A percentile compares a stretch with the other conserved stretches of the same genome.
phyloP scores from a whole-genome alignment of 2,113 vertebrate genomes.

The Turdus rufiventris region DNA sequence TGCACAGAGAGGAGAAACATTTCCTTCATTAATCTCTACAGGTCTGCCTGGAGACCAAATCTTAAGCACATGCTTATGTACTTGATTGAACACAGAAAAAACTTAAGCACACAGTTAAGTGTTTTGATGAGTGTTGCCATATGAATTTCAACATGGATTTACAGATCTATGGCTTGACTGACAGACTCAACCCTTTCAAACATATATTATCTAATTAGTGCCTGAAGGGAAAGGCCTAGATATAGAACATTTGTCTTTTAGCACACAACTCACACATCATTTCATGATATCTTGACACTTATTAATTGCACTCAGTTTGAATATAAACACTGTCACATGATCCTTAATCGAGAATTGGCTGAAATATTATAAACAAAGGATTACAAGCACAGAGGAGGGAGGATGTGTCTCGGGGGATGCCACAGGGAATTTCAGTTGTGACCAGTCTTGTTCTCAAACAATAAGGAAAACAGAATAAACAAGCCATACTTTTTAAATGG shows the following conservation, averaged over 20 bases:
- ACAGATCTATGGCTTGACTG: conserved; percentile 39
- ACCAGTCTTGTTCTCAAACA: conserved; percentile 44
- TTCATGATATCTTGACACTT: conserved; percentile 56
- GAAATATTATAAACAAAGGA: conserved; percentile 59
- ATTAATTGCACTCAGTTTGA: conserved; percentile 61
- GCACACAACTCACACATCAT: conserved; percentile 44
- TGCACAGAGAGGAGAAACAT: conserved; percentile 11
- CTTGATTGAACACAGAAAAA: conserved; percentile 53
- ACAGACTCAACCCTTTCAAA: conserved; percentile 55
- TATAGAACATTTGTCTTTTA: conserved; percentile 58
- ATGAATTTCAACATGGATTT: conserved; percentile 62
- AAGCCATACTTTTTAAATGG: neutral
- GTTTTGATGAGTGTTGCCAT: conserved; percentile 58
- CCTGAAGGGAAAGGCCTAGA: conserved; percentile 50
- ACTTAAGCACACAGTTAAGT: conserved; percentile 57
- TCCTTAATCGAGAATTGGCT: conserved; percentile 49
- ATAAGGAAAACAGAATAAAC: neutral
- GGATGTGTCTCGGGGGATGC: neutral
- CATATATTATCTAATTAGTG: conserved; percentile 57
- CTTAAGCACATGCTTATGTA: conserved; percentile 41
- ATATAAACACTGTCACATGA: conserved; percentile 62
- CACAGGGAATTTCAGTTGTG: neutral
- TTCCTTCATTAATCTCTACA: conserved; percentile 23
- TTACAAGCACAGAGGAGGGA: conserved; percentile 31
- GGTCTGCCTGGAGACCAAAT: conserved; percentile 31